Conservation (phyloP, 2,113 vertebrate genomes). For the Xenus cinereus region DNA sequence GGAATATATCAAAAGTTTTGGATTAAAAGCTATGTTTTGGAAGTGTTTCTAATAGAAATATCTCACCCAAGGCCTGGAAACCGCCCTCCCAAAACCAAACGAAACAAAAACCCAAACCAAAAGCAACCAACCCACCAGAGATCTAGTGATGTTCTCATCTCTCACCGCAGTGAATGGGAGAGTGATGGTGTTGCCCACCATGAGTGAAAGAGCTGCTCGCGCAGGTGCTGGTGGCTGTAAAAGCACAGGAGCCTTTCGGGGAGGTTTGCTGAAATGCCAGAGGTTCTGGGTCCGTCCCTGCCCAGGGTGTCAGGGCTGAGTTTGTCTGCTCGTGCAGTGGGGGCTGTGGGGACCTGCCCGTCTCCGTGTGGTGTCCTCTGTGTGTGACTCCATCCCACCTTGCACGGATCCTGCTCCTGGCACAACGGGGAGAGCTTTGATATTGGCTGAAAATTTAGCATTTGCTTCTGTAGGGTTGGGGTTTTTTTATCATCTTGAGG, state of each 20-base stretch:
- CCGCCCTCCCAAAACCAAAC: too few relatives aligned
- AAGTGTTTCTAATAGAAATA: not conserved
- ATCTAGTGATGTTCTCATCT: not conserved
- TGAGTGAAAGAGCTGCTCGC: not conserved
- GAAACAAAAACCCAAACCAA: not conserved
- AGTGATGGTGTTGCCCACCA: rapidly evolving
- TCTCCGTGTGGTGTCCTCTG: not conserved
- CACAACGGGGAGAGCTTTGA: not conserved
- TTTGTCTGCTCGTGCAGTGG: rapidly evolving
- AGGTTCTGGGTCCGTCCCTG: rapidly evolving
- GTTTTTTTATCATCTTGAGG: not conserved
- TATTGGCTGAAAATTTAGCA: rapidly evolving
- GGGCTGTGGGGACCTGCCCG: not conserved
- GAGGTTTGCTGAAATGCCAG: rapidly evolving
- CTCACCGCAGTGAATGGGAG: not conserved
- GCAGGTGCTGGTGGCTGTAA: not conserved
- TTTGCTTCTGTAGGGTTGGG: not conserved
- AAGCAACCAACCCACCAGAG: not conserved
- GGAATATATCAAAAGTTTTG: not conserved
- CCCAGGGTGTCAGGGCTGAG: rapidly evolving
- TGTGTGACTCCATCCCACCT: not conserved
- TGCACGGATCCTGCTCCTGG: rapidly evolving
- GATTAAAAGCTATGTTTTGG: not conserved
- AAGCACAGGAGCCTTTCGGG: rapidly evolving
- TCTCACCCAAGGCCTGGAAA: not conserved